These are phyloP conservation scores for Calliphora vomitoria DNA, from an alignment of 2,888 invertebrate genomes.

Conservation along the genomic window DNA sequence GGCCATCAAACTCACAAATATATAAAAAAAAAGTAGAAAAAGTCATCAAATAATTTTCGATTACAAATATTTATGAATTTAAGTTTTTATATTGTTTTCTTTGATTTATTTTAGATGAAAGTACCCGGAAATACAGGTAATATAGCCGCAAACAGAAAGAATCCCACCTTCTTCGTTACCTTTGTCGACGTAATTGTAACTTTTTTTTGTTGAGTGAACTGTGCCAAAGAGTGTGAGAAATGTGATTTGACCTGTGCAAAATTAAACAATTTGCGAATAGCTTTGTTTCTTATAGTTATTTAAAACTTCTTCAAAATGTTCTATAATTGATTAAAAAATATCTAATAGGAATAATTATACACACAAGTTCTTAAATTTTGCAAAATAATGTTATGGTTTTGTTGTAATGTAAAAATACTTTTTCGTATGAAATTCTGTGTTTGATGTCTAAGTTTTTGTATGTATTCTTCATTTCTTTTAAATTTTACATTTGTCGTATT, in stretches of 20 bases:
- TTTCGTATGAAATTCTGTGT: neutral
- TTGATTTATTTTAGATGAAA: slow-evolving; percentile 79
- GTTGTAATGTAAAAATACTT: neutral
- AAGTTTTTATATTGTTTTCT: slow-evolving; percentile 9
- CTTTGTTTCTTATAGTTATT: slow-evolving; percentile 1
- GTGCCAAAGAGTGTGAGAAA: slow-evolving; percentile 1
- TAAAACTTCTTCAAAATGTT: neutral
- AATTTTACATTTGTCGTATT: slow-evolving; percentile 15
- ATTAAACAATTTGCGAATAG: slow-evolving; percentile 9
- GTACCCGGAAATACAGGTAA: slow-evolving; percentile 82
- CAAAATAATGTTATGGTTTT: too few relatives aligned
- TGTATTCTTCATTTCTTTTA: slow-evolving; percentile 15
- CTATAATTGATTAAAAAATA: neutral
- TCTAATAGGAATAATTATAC: too few relatives aligned
- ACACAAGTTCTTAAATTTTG: too few relatives aligned
- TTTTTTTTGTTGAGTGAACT: slow-evolving; percentile 49
- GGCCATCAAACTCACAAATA: slow-evolving; percentile 41
- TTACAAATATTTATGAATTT: slow-evolving; percentile 1
- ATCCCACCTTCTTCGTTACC: slow-evolving; percentile 11
- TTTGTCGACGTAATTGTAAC: slow-evolving; percentile 64
- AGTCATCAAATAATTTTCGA: neutral
- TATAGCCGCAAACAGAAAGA: slow-evolving; percentile 30
- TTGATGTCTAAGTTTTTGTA: slow-evolving; percentile 13
- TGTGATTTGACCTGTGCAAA: slow-evolving; percentile 36
- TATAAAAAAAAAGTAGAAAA: neutral